Base-by-base conservation (phyloP, 2,113 vertebrate genomes). In the Pygoscelis antarcticus region DNA sequence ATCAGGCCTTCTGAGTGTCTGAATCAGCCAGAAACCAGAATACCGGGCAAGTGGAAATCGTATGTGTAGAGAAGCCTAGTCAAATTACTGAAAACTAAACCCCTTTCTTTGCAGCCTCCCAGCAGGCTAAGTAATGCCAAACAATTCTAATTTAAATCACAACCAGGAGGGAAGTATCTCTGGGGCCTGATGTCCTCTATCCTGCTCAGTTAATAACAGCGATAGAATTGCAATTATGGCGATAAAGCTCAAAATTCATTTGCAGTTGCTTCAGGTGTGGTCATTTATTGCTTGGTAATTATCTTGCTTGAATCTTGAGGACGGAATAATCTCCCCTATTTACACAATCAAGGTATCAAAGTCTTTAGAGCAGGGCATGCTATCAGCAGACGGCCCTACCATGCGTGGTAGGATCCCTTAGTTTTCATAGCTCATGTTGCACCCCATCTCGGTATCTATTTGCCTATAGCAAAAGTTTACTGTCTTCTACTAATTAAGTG, bases 261-360 rank as follows among this genome's bases (percentile, higher is more conserved):
- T 92, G 76, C 83, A 69, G 95, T 85, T 47, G 86, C 97, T 93
- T 25, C 60, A 91, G 62, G 36, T 30, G 79, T 20, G 95, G 86
- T 89, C 97, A 97, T 96, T 97, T 98, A 93, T 96, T 82, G 94
- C 82, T 58, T 92, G 93, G 58, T 96, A 97, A 98, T 98, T 96
- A 96, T 55, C 96, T 95, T 88, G 77, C 94, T 34, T 80, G 83
- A 90, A 70, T 80, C 86, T 80, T 93, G 86, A 80, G 89, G 87
- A 89, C 57, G 85, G 89, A 83, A 97, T 96, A 94, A 95, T 95
- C 38, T 62, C 54, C 68, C 64, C 47, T 44, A 97, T 97, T 97
- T 98, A 89, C 97, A 97, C 98, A 98, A 98, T 95, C 86, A 83
- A 97, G 94, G 97, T 95, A 88, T 54, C 44, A 38, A 86, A 90